Percentiles rank a stretch among this genome's conserved stretches.
phyloP scores from a whole-genome alignment of 2,797 vertebrate species.

The Merluccius polli region DNA sequence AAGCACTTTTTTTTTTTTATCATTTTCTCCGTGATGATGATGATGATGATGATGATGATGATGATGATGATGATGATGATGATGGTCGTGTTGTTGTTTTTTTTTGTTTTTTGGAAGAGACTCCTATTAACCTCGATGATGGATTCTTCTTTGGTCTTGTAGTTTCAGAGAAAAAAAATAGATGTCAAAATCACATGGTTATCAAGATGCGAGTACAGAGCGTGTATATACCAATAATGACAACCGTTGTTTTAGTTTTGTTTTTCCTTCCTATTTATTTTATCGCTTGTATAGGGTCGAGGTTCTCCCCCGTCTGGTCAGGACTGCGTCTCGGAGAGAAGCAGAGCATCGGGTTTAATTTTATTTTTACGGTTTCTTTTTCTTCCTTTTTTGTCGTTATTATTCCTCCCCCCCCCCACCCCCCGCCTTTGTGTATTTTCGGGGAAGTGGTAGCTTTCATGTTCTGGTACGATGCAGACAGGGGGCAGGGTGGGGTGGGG shows the following conservation, averaged over 20 bases:
- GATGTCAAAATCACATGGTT: conserved; percentile 67
- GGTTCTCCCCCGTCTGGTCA: conserved; percentile 46
- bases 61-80: conserved; percentile 64
- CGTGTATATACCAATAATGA: conserved; percentile 76
- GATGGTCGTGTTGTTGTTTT: conserved; percentile 47
- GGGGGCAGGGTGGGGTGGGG: conserved; percentile 23
- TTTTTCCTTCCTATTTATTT: conserved; percentile 72
- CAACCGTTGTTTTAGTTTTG: conserved; percentile 28
- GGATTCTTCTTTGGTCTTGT: conserved; percentile 65
- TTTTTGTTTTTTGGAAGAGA: conserved; percentile 35
- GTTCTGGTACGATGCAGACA: conserved; percentile 58
- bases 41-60: conserved; percentile 64
- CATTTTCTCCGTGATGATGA: conserved; percentile 64
- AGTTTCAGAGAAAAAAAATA: conserved; percentile 71
- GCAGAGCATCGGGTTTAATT: conserved; percentile 30
- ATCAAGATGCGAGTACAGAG: conserved; percentile 59
- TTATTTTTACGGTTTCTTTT: not conserved
- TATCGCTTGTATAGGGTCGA: conserved; percentile 27
- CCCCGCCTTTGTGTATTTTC: conserved; percentile 17
- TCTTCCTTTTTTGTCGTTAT: not conserved
- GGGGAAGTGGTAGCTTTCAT: conserved; percentile 29
- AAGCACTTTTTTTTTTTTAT: conserved; percentile 56
- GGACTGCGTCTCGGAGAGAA: conserved; percentile 48
- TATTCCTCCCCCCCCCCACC: not conserved
- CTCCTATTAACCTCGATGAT: conserved; percentile 59